phyloP scores from a whole-genome alignment of 2,797 vertebrate genomes.

The Myotis findleyi region DNA sequence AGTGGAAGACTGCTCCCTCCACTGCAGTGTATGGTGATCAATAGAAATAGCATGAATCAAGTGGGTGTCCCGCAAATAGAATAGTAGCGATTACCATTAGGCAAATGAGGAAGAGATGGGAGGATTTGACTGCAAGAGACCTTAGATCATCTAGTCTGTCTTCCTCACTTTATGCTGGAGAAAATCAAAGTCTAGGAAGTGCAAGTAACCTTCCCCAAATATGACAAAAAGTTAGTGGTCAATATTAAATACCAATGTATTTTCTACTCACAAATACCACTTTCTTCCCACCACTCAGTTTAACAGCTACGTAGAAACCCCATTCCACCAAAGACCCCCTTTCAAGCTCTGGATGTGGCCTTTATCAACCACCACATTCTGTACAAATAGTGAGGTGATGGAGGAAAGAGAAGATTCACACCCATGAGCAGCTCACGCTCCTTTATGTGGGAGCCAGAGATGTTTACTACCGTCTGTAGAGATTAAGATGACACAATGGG shows the following conservation, averaged over 20 bases:
- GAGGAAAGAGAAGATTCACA: background rate
- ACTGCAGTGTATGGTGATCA: background rate
- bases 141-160: background rate
- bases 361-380: background rate
- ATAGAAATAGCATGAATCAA: rapidly evolving
- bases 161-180: background rate
- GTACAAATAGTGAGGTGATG: background rate
- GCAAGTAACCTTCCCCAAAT: background rate
- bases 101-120: background rate
- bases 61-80: background rate
- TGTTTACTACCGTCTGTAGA: background rate
- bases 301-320: background rate
- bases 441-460: background rate
- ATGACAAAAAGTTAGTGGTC: background rate
- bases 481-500: background rate
- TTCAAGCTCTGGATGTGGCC: background rate
- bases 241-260: background rate
- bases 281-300: background rate
- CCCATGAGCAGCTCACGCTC: rapidly evolving
- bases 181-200: background rate
- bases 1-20: no score
- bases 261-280: background rate
- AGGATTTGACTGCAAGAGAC: background rate
- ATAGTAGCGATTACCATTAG: rapidly evolving
- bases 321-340: background rate